A percentile compares a stretch with the other conserved stretches of the same genome.
phyloP scores from a whole-genome alignment of 1,140 invertebrate species.

The Drosophila nannoptera region DNA sequence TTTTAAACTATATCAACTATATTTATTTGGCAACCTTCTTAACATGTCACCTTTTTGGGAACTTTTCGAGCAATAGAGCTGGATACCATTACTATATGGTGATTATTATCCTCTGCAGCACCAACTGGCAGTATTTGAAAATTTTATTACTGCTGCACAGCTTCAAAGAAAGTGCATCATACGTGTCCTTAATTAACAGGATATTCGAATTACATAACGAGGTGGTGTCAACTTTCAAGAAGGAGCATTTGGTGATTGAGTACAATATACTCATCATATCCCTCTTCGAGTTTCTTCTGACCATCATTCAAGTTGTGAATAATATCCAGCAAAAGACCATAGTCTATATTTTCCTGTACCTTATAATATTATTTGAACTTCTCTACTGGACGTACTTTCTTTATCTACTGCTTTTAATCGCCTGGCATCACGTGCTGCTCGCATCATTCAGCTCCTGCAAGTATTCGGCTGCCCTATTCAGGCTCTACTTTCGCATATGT shows the following conservation, averaged over 20 bases:
- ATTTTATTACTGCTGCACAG: background rate
- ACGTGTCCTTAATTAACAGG: background rate
- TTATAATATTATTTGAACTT: background rate
- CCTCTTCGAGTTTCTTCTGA: background rate
- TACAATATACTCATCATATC: background rate
- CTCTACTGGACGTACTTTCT: conserved; percentile 3
- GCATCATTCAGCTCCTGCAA: background rate
- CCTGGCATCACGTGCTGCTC: conserved; percentile 1
- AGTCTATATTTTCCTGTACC: background rate
- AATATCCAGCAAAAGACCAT: rapidly evolving
- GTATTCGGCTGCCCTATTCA: background rate
- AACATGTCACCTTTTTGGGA: background rate
- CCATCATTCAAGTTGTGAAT: conserved; percentile 1
- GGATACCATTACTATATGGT: background rate
- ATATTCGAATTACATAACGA: conserved; percentile 1
- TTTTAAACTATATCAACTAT: background rate
- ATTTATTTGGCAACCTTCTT: background rate
- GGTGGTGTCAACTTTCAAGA: background rate
- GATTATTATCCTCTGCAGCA: background rate
- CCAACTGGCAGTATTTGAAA: background rate
- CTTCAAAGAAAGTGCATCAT: background rate
- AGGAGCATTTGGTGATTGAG: background rate
- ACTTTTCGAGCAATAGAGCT: too few relatives aligned
- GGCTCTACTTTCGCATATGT: conserved; percentile 5
- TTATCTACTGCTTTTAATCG: background rate